These are phyloP conservation scores for Silurus aristotelis DNA, from an alignment of 2,797 vertebrate genomes.

Conservation along the genomic window DNA sequence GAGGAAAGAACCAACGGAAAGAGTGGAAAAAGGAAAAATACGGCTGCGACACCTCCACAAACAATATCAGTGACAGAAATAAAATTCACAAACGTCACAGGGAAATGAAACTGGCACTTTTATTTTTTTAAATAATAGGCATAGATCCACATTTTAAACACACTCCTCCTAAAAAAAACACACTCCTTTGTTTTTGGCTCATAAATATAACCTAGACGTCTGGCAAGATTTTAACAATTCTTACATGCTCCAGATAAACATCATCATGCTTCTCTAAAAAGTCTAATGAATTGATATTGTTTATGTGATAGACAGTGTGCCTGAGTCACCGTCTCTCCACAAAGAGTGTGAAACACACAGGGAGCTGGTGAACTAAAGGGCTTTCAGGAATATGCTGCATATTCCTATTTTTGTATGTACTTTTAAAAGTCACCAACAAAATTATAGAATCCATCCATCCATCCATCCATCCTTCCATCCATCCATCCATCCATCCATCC, in stretches of 20 bases:
- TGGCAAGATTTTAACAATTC: not conserved
- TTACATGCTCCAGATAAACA: slow-evolving; percentile 7
- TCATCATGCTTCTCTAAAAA: slow-evolving; percentile 22
- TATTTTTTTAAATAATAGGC: no score
- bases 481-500: no score
- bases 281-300: not conserved
- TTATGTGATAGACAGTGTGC: not conserved
- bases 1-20: slow-evolving; percentile 16
- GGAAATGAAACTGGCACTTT: slow-evolving; percentile 23
- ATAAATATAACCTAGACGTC: slow-evolving; percentile 3
- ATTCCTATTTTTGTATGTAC: no score
- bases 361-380: no score
- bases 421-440: no score
- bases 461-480: no score
- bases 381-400: not conserved
- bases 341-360: not conserved
- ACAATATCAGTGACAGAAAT: slow-evolving; percentile 36
- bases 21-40: slow-evolving; percentile 24
- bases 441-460: no score
- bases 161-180: not conserved
- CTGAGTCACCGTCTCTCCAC: not conserved
- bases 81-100: slow-evolving; percentile 18
- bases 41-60: slow-evolving; percentile 15
- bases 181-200: slow-evolving; percentile 15
- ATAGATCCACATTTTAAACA: not conserved